Base-by-base conservation (phyloP, 1,140 invertebrate genomes). In the Brachionus calyciflorus region DNA sequence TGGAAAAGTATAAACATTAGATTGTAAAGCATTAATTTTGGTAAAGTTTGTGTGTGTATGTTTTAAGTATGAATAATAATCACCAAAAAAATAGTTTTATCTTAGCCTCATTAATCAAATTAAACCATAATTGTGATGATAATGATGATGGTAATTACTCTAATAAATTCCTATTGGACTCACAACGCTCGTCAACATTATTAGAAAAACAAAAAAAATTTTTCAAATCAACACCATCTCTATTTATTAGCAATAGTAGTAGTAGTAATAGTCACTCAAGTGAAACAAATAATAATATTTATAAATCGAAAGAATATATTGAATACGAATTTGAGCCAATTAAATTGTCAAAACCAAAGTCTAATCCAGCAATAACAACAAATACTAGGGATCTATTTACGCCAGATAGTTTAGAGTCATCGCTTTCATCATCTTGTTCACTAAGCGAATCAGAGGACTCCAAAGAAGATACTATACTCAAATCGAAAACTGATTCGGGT, bases 331-430 rank as follows among this genome's bases (percentile, higher is more conserved):
- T 60, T 60, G 55, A 60, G 55, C 55, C 55, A 19, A 60, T 60
- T 17, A 60, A n/a, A n/a, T n/a, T n/a, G 55, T 14, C 55, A 60
- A 60, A 60, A 60, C 28, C 55, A n/a, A 60, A 60, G 55, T 33
- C 28, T n/a, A 60, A 60, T 60, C 55, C 55, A 4, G 37, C 33
- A 33, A 33, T 60, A 33, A 60, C 28, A n/a, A 6, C 30, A 17
- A 3, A 33, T 60, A 10, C 0, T 2, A 41, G 60, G 24, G 60
- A 65, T 19, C 21, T 65, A 28, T 65, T 65, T 37, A 73, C 69
- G 5, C 69, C 69, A 19, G 69, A 73, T 40, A 73, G 69, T 48
- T 37, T 73, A 33, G 69, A 73, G n/a, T n/a, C n/a, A 49, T 53
- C 69, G 12, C 24, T n/a, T 40, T 19, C 37, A 37, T 73, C 69